Conservation (phyloP, 1,140 invertebrate genomes). For the Homarus americanus region DNA sequence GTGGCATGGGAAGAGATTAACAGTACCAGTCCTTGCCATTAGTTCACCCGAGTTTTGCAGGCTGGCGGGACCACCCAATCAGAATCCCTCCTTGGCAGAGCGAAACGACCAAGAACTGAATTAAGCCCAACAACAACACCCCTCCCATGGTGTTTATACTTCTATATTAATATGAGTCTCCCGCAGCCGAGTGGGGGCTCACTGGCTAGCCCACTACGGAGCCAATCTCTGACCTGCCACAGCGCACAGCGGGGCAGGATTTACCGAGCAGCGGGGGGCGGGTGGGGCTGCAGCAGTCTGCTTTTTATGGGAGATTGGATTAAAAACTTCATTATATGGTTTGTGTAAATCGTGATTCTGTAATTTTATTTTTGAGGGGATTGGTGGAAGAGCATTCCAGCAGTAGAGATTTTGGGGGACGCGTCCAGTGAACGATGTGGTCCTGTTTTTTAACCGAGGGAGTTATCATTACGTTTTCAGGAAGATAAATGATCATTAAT, state of each 20-base stretch:
- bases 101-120: not conserved
- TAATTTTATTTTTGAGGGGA: not conserved
- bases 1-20: no score
- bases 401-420: not conserved
- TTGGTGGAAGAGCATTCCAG: no score
- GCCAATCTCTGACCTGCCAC: conserved; percentile 58
- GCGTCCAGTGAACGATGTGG: not conserved
- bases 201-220: conserved; percentile 19
- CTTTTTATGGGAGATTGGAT: conserved; percentile 52
- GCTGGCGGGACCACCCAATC: conserved; percentile 20
- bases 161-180: conserved; percentile 65
- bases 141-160: conserved; percentile 49
- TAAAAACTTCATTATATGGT: conserved; percentile 68
- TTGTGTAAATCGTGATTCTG: conserved; percentile 42
- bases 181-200: not conserved
- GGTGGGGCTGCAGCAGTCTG: not conserved
- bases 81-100: not conserved
- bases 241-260: conserved; percentile 49
- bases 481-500: conserved; percentile 25
- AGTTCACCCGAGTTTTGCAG: not conserved
- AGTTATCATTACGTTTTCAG: not conserved
- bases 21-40: no score
- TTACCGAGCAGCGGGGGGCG: conserved; percentile 34
- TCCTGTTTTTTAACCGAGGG: not conserved
- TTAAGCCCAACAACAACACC: not conserved